phyloP scores from a whole-genome alignment of 2,797 vertebrate species.

The Anolis apletophallus region DNA sequence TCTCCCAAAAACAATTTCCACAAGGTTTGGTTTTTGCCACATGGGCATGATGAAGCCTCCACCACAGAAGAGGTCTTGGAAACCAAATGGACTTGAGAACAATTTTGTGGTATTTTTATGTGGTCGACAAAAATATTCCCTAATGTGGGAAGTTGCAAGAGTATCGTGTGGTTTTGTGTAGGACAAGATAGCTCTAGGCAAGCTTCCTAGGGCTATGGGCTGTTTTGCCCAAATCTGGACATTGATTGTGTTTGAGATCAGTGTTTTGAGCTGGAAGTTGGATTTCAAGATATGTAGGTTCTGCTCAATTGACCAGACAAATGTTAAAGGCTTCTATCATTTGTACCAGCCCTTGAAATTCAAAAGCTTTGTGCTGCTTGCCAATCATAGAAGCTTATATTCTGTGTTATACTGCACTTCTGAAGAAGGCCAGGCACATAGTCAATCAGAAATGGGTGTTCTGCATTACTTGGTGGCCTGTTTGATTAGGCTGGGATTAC shows the following conservation, averaged over 20 bases:
- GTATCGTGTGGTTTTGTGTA: background rate
- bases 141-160: background rate
- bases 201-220: background rate
- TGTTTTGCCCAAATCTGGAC: background rate
- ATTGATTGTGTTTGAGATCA: background rate
- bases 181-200: background rate
- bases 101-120: conserved; percentile 12
- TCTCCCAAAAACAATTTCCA: background rate
- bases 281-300: background rate
- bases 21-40: conserved; percentile 4
- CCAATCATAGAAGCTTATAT: background rate
- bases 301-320: background rate
- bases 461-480: too few species aligned
- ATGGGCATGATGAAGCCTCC: background rate
- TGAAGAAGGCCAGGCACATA: background rate
- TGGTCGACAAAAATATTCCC: background rate
- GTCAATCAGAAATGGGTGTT: background rate
- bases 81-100: conserved; percentile 14
- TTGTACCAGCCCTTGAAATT: background rate
- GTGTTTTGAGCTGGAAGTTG: background rate
- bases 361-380: background rate
- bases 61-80: conserved; percentile 8
- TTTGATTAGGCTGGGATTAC: background rate
- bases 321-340: background rate
- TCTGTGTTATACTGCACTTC: background rate